phyloP scores from a whole-genome alignment of 2,113 vertebrate genomes.

The Natator depressus region DNA sequence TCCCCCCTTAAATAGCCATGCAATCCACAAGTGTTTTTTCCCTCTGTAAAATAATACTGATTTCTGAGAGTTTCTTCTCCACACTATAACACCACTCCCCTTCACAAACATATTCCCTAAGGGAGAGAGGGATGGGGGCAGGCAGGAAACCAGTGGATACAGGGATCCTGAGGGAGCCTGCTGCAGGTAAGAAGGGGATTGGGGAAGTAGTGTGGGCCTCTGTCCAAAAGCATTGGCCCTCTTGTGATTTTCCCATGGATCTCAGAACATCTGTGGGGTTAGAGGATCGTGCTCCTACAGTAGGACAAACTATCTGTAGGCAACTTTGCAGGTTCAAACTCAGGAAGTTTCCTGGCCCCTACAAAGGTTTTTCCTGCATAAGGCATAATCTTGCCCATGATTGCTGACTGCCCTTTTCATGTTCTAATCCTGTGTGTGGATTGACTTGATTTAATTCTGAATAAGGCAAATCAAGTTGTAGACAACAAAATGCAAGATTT shows the following conservation, averaged over 20 bases:
- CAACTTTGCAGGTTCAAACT: not conserved
- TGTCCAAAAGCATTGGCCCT: not conserved
- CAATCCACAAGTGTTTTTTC: not conserved
- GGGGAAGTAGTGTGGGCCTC: fast-evolving
- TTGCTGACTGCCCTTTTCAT: conserved; percentile 9
- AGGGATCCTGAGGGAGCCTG: not conserved
- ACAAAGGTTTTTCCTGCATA: too few species aligned
- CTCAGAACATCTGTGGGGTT: not conserved
- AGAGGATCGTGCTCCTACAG: not conserved
- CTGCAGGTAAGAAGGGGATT: not conserved
- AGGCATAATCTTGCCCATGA: not conserved
- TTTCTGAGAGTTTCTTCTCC: not conserved
- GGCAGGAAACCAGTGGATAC: not conserved
- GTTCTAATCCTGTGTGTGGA: not conserved
- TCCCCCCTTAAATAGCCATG: not conserved
- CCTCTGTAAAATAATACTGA: not conserved
- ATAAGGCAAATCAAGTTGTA: conserved; percentile 27
- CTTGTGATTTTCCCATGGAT: not conserved
- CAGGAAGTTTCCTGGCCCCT: too few species aligned
- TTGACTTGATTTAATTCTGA: conserved; percentile 41
- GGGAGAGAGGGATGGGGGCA: fast-evolving
- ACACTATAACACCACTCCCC: not conserved
- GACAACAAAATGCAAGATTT: not conserved
- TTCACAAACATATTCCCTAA: not conserved
- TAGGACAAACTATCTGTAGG: not conserved